Base-by-base conservation (phyloP, 2,113 vertebrate species). In the Lethenteron reissneri region DNA sequence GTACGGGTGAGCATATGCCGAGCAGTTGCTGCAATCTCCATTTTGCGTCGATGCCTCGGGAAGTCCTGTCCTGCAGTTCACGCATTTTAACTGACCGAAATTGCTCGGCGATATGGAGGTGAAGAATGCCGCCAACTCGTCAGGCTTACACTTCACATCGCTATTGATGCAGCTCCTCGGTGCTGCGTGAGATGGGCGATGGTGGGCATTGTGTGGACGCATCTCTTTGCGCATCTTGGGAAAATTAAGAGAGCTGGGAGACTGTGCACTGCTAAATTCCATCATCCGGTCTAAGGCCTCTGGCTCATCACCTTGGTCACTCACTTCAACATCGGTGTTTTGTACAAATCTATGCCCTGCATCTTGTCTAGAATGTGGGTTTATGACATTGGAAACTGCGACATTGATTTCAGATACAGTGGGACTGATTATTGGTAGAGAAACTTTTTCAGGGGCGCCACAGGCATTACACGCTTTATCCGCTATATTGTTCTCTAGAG, bases 151-250 rank as follows among this genome's bases (percentile, higher is more conserved):
- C n/a, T 25, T 68, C 11, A n/a, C n/a, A 17, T 68, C 11, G 21
- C 9, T n/a, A 68, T 68, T 21, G 64, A 21, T 68, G 64, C n/a
- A 68, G 64, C 64, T 68, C 64, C 41, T 41, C 5, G 6, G 41
- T 41, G 41, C 41, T 41, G 64, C n/a, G 2, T 68, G n/a, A 17
- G 64, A 68, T 21, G 64, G n/a, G 21, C 64, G n/a, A 68, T 17
- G 64, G 64, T 68, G n/a, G n/a, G n/a, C 64, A 9, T 68, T 21
- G 11, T 68, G n/a, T 17, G 64, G 64, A 11, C n/a, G n/a, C 64
- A 68, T 68, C 64, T 68, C 64, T 21, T 68, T 68, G n/a, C 64
- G 64, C 64, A 68, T 68, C 21, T 21, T 68, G n/a, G 64, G 64
- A 12, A 68, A 68, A 21, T 68, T 68, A 17, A 21, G n/a, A 68